Percentiles rank a stretch among this genome's conserved stretches.
Conservation (phyloP, 1,140 invertebrate genomes). For the Harlomillsia oculata region DNA sequence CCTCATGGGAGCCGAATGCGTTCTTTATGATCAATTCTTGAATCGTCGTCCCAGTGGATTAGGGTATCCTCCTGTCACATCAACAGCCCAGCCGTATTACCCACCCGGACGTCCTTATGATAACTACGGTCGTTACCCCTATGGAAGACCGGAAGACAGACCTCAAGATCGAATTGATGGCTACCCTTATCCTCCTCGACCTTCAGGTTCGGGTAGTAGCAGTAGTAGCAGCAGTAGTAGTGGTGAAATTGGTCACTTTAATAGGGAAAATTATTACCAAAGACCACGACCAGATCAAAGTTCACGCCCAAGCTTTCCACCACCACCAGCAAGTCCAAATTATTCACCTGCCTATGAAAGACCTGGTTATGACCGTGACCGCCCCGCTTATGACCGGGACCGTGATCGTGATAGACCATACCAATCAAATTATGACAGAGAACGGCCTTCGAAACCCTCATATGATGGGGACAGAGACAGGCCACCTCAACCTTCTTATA, state of each 20-base stretch:
- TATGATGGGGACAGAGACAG: too few species aligned
- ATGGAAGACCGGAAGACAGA: background rate
- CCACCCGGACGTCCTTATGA: background rate
- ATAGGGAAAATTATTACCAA: background rate
- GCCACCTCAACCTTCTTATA: too few species aligned
- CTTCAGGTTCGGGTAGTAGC: background rate
- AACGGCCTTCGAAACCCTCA: too few species aligned
- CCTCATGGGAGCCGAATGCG: constrained; percentile 29
- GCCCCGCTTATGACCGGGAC: background rate
- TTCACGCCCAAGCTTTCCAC: background rate
- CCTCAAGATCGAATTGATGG: background rate
- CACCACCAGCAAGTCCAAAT: background rate
- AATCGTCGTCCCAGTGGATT: constrained; percentile 14
- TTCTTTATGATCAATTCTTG: constrained; percentile 29
- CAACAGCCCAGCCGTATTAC: too few species aligned
- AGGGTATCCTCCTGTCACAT: too few species aligned
- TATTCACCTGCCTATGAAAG: too few species aligned
- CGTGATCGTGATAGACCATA: too few species aligned
- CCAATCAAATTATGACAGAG: too few species aligned
- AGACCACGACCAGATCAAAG: background rate
- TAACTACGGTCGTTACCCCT: background rate
- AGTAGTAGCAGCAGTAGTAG: background rate
- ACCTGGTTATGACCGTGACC: too few species aligned
- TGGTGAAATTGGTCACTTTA: background rate
- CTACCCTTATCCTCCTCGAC: background rate